phyloP scores from a whole-genome alignment of 1,140 invertebrate genomes.

The Lasaia peninsularis region DNA sequence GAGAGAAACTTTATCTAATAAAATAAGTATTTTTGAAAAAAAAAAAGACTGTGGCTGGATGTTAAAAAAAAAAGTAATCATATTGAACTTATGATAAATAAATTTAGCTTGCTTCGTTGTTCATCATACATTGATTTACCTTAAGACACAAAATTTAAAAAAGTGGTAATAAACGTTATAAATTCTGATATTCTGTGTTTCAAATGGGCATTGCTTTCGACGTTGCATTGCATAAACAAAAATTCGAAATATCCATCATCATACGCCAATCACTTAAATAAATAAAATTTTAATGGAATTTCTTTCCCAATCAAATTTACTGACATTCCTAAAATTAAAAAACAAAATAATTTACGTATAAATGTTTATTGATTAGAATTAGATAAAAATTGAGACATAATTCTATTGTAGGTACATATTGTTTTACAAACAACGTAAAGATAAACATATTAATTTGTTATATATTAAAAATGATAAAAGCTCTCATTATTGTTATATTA shows the following conservation, averaged over 20 bases:
- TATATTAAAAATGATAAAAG: conserved; percentile 26
- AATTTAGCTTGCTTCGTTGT: conserved; percentile 39
- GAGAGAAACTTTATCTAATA: no score
- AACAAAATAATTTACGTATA: conserved; percentile 50
- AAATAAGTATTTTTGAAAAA: no score
- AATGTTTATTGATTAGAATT: conserved; percentile 40
- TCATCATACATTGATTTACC: conserved; percentile 40
- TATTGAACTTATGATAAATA: conserved; percentile 29
- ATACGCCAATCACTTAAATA: conserved; percentile 38
- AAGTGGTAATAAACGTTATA: conserved; percentile 54
- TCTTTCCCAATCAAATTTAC: conserved; percentile 50
- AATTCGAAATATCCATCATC: conserved; percentile 31
- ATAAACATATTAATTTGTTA: conserved; percentile 40
- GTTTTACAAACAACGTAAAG: conserved; percentile 38
- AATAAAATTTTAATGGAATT: conserved; percentile 50
- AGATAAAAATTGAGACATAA: conserved; percentile 10
- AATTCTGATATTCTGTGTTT: conserved; percentile 54
- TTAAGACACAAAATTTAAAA: conserved; percentile 43
- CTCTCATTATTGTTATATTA: conserved; percentile 38
- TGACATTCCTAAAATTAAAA: conserved; percentile 51
- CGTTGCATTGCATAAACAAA: conserved; percentile 36
- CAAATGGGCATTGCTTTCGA: conserved; percentile 45
- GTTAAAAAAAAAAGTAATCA: conserved; percentile 20
- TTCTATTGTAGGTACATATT: conserved; percentile 27
- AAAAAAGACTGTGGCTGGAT: conserved; percentile 26